A percentile compares a stretch with the other conserved stretches of the same genome.
These are phyloP conservation scores for Lampris megalopsis DNA, from an alignment of 2,113 vertebrate species.

Conservation along the genomic window DNA sequence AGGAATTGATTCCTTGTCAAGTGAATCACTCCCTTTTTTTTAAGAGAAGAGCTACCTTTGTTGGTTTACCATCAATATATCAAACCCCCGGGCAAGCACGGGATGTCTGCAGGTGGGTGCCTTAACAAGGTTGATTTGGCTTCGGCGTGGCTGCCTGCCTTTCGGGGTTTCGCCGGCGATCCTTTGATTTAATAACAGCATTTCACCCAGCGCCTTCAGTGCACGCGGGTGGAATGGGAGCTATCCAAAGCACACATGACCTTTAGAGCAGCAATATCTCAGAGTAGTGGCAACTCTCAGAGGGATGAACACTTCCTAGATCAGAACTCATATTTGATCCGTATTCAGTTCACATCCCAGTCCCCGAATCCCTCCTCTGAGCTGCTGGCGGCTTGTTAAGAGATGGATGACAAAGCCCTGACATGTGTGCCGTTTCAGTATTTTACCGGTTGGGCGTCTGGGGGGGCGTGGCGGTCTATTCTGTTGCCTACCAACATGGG, in stretches of 20 bases:
- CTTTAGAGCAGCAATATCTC: conserved; percentile 39
- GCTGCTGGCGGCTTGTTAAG: conserved; percentile 23
- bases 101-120: conserved; percentile 5
- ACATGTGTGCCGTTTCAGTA: conserved; percentile 31
- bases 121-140: neutral
- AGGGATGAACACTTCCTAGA: conserved; percentile 13
- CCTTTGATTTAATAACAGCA: conserved; percentile 19
- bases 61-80: conserved; percentile 12
- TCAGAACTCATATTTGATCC: conserved; percentile 35
- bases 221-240: conserved; percentile 23
- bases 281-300: conserved; percentile 26
- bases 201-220: conserved; percentile 3
- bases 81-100: conserved; percentile 4
- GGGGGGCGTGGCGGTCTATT: too few relatives aligned
- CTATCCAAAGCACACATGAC: conserved; percentile 45
- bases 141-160: neutral
- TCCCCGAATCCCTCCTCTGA: conserved; percentile 27
- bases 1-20: conserved; percentile 26
- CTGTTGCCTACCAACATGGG: too few relatives aligned
- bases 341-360: conserved; percentile 19
- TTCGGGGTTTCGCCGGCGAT: conserved; percentile 20
- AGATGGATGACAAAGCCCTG: conserved; percentile 39
- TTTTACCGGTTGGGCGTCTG: conserved; percentile 5
- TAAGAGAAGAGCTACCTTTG: conserved; percentile 10
- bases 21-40: conserved; percentile 17